Percentiles rank a stretch among this genome's conserved stretches.
phyloP scores from a whole-genome alignment of 2,888 invertebrate genomes.

The Dasypolia templi region DNA sequence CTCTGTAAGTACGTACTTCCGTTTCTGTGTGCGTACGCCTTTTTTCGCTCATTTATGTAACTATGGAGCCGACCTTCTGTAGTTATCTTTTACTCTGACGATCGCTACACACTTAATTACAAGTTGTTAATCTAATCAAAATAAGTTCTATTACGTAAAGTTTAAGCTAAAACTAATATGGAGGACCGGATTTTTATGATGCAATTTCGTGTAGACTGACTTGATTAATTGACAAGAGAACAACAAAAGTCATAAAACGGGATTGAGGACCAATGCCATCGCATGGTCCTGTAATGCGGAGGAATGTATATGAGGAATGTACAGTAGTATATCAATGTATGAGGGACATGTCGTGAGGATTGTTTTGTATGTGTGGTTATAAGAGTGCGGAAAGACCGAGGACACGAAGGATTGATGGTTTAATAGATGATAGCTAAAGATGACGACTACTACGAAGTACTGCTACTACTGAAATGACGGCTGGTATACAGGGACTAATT shows the following conservation, averaged over 20 bases:
- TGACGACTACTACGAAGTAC: too few relatives aligned
- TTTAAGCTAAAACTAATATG: slow-evolving; percentile 26
- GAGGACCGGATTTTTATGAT: slow-evolving; percentile 32
- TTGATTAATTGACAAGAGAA: slow-evolving; percentile 40
- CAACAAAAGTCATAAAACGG: background rate
- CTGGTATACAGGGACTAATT: too few relatives aligned
- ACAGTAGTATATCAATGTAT: too few relatives aligned
- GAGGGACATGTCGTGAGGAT: background rate
- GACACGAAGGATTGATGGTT: background rate
- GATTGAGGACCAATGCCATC: background rate
- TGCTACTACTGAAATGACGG: too few relatives aligned
- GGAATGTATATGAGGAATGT: too few relatives aligned
- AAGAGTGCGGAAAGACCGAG: background rate
- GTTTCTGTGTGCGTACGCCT: background rate
- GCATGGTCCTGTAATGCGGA: too few relatives aligned
- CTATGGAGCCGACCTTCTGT: slow-evolving; percentile 15
- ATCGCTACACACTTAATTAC: slow-evolving; percentile 45
- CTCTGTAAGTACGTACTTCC: background rate
- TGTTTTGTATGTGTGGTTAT: background rate
- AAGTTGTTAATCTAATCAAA: slow-evolving; percentile 47
- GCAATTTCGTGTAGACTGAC: slow-evolving; percentile 41
- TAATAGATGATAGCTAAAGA: background rate
- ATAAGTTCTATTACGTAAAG: slow-evolving; percentile 37
- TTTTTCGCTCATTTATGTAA: background rate
- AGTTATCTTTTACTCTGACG: background rate